Evolutionary conservation across 2,888 invertebrate genomes (phyloP).

Genomic region (Dioctria rufipes): DNA sequence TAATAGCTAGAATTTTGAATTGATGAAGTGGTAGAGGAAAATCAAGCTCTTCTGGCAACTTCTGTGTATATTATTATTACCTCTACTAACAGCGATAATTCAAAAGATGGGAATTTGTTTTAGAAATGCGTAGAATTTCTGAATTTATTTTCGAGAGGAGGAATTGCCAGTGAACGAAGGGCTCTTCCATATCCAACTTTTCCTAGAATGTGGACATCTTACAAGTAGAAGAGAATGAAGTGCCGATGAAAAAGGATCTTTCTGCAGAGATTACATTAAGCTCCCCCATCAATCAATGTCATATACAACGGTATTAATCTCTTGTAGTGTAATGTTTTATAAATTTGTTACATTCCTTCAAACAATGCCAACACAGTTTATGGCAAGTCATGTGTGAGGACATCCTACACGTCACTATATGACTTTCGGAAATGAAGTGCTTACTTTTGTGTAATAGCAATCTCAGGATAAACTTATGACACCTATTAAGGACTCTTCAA

Average conservation of each 20-base stretch:
- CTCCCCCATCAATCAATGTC: constrained; percentile 44
- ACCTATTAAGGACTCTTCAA: constrained; percentile 2
- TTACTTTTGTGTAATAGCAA: constrained; percentile 30
- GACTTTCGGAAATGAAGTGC: constrained; percentile 17
- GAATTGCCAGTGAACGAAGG: no score
- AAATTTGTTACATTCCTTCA: constrained; percentile 45
- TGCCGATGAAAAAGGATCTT: constrained; percentile 29
- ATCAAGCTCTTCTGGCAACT: no score
- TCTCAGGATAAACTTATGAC: constrained; percentile 32
- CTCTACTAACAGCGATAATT: no score
- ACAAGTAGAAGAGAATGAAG: constrained; percentile 24
- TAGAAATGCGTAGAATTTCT: no score
- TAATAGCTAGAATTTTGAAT: no score
- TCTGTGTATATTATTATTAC: no score
- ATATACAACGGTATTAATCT: constrained; percentile 45
- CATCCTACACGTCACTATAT: constrained; percentile 9
- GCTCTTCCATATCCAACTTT: background rate
- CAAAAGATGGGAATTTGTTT: no score
- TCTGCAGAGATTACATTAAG: constrained; percentile 36
- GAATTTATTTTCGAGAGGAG: no score
- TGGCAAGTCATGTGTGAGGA: constrained; percentile 22
- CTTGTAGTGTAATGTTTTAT: constrained; percentile 43
- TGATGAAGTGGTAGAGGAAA: no score
- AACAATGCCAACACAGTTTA: constrained; percentile 11
- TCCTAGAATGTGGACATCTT: background rate